Percentiles rank a stretch among this genome's conserved stretches.
These are phyloP conservation scores for Strongylocentrotus purpuratus DNA, from an alignment of 35 echinoderm and acorn worm genomes.

Conservation along the genomic window DNA sequence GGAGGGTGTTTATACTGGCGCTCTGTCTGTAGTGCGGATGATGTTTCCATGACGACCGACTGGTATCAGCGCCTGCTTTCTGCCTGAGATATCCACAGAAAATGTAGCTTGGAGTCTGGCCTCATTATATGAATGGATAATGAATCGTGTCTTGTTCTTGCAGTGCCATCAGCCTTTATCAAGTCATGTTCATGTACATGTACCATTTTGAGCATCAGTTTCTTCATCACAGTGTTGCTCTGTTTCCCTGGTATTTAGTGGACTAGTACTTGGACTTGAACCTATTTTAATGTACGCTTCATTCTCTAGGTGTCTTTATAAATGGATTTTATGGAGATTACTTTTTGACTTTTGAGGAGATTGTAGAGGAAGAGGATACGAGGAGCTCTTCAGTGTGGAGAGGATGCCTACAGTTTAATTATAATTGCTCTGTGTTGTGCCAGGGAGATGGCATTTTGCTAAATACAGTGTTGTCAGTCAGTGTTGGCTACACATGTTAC, in stretches of 20 bases:
- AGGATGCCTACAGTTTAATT: too few species aligned
- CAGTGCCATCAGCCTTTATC: not conserved
- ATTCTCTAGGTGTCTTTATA: not conserved
- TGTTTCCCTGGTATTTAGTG: not conserved
- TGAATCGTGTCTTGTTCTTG: not conserved
- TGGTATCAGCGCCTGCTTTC: not conserved
- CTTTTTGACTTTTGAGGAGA: not conserved
- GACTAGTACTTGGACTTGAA: not conserved
- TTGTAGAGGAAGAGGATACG: not conserved
- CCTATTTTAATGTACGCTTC: not conserved
- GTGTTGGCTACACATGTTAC: not conserved
- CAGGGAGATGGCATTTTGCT: too few species aligned
- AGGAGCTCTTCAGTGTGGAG: not conserved
- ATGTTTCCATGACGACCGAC: not conserved
- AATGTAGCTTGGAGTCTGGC: not conserved
- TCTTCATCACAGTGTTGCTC: not conserved
- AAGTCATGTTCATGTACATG: not conserved
- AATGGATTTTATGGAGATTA: not conserved
- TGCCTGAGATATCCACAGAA: not conserved
- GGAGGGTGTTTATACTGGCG: not conserved
- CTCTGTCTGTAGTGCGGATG: not conserved
- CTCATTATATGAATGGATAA: not conserved
- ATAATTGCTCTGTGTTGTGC: not conserved
- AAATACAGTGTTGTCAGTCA: too few species aligned
- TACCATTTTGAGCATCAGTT: not conserved